Evolutionary conservation across 2,888 invertebrate genomes (phyloP), one percentile per base, ranked within the genome.

Genomic region (Portevinia maculata): DNA sequence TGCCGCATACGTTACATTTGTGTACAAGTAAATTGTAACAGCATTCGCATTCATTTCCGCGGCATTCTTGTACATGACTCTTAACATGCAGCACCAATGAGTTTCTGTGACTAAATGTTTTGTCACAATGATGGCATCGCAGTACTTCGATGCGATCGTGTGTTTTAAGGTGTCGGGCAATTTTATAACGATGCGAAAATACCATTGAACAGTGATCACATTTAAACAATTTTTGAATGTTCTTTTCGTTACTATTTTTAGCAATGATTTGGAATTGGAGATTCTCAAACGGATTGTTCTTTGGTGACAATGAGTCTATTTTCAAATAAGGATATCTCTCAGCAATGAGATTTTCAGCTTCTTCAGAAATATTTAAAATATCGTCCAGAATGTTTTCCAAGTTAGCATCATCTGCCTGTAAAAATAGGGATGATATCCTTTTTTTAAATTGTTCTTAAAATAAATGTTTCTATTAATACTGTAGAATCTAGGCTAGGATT

Each of bases 51-150:
- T 67, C 41, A 8, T 48, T 79, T 28, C 46, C 57, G 11, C 24
- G 34, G 7, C 65, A 65, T 19, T 74, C 60, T 15, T 60, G 60
- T 9, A 34, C 53, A 60, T 79, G 79, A 30, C 74, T 74, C 21
- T 79, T 79, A 4, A 79, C 67, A 74, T 79, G 79, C 15, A 79
- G 67, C 4, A 67, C 67, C 41, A 79, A 32, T 5, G 79, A 79
- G 8, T 79, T 79, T 30, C 74, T n/a, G 15, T 79, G 79, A 7
- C 28, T 79, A 24, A 79, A 79, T 1, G 39, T 74, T 30, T 79
- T 79, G 11, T 74, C 74, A 24, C 79, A 79, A 24, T 79, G 79
- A 55, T 79, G 79, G 15, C 79, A 79, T 21, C 59, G 41, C 1
- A 79, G 32, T 21, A 60, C 32, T 53, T 74, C 13, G 6, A 5